Conservation (phyloP, 92 coral and sea anemone species). For the Porites rus region DNA sequence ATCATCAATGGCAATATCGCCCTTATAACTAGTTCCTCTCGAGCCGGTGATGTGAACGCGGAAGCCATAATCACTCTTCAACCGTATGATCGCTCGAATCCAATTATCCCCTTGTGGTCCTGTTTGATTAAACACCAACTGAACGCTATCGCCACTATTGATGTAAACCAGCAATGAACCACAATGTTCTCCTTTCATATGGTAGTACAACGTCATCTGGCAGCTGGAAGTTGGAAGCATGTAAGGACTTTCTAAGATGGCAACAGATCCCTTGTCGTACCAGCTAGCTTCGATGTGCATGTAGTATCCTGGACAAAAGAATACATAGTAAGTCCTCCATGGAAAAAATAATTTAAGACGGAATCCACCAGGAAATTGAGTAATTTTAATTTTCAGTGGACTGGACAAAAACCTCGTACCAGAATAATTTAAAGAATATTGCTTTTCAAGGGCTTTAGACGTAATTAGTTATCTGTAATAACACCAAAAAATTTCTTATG, state of each 20-base stretch:
- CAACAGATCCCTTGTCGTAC: slow-evolving; percentile 74
- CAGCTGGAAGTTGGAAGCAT: slow-evolving; percentile 81
- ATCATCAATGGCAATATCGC: slow-evolving; percentile 88
- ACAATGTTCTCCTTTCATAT: slow-evolving; percentile 88
- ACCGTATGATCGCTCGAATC: slow-evolving; percentile 52
- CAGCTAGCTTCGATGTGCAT: slow-evolving; percentile 93
- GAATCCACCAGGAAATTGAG: too few species aligned
- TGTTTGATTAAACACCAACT: slow-evolving; percentile 67
- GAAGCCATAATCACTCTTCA: slow-evolving; percentile 81
- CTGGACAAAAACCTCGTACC: too few species aligned
- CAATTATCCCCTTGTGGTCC: slow-evolving; percentile 78
- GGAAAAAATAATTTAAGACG: too few species aligned
- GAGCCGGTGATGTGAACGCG: slow-evolving; percentile 87
- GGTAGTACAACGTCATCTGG: slow-evolving; percentile 82
- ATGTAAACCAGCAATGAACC: slow-evolving; percentile 86
- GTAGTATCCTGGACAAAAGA: slow-evolving; percentile 68
- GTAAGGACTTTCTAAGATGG: slow-evolving; percentile 90
- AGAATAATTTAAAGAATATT: too few species aligned
- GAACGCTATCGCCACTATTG: slow-evolving; percentile 73
- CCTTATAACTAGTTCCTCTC: slow-evolving; percentile 78
- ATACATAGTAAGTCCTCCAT: too few species aligned
- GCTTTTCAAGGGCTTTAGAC: too few species aligned
- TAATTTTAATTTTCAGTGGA: too few species aligned
- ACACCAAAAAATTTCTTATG: too few species aligned
- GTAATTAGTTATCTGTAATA: too few species aligned